Evolutionary conservation across 2,888 invertebrate genomes (phyloP).

Genomic region (Odontothrips loti): DNA sequence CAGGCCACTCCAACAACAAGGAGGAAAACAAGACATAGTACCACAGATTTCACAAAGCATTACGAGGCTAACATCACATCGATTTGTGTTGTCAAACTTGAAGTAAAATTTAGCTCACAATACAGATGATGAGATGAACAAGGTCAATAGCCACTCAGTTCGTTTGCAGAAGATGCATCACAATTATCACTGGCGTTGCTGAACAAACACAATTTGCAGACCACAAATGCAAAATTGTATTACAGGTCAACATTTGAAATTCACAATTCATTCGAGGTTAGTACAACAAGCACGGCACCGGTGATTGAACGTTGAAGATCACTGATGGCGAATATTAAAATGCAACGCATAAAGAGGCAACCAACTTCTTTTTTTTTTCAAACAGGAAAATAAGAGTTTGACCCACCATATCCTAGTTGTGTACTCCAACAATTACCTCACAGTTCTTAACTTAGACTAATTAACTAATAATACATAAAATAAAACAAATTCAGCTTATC

Average conservation of each 20-base stretch:
- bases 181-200: conserved; percentile 18
- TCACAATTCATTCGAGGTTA: not conserved
- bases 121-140: not conserved
- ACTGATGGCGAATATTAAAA: not conserved
- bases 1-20: not conserved
- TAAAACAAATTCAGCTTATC: conserved; percentile 21
- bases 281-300: not conserved
- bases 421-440: conserved; percentile 17
- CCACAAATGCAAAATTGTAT: not conserved
- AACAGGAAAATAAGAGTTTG: conserved; percentile 8
- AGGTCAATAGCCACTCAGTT: not conserved
- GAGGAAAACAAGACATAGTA: not conserved
- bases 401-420: not conserved
- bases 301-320: not conserved
- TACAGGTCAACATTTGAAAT: not conserved
- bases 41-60: conserved; percentile 13
- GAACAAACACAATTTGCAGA: not conserved
- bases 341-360: not conserved
- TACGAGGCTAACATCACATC: conserved; percentile 20
- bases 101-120: not conserved
- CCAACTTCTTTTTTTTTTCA: conserved; percentile 3
- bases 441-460: conserved; percentile 14
- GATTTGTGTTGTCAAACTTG: conserved; percentile 10
- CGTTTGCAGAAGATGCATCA: conserved; percentile 7
- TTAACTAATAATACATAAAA: not conserved